Base-by-base conservation (phyloP, 2,888 invertebrate genomes). In the Polydesmus complanatus region DNA sequence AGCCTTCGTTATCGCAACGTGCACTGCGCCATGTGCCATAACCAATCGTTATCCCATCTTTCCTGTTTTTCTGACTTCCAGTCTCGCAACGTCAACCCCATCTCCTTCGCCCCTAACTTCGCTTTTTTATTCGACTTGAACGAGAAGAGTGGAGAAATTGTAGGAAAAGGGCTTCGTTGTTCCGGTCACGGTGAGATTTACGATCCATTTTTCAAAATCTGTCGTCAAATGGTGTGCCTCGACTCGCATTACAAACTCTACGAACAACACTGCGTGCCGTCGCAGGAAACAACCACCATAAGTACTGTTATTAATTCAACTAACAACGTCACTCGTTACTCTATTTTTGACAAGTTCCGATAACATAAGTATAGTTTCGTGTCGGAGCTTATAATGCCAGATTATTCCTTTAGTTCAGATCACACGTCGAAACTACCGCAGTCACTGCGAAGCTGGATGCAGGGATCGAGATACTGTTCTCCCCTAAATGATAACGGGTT, bases 21-120 rank as follows among this genome's bases (percentile, higher is more conserved):
- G 0, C 76, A 77, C 64, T 78, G 78, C 66, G 78, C 76, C 23
- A 67, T 74, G 48, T 78, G 78, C 66, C 75, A 77, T 66, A 68
- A 72, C 50, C 71, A 74, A 27, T 66, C 69, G 26, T 63, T 72
- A 49, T 63, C 67, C 21, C 74, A 73, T 56, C 64, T 65, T n/a
- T 60, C 65, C 56, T 66, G 65, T 37, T 18, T 23, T 11, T 2
- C 62, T 2, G 55, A 61, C 2, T 54, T 52, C 3, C 58, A 61
- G 19, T 52, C 51, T n/a, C 48, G 62, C 14, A 61, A 53, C 2
- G 62, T 70, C 62, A 67, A 67, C 48, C 70, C 70, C 54, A 71
- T 72, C 48, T 73, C 74, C 66, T 72, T 71, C 58, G 70, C 70
- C 1, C 67, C 69, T 8, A 71, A 74, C 1, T 77, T 77, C 65